phyloP scores from a whole-genome alignment of 2,888 invertebrate species.

The Caenorhabditis doughertyi region DNA sequence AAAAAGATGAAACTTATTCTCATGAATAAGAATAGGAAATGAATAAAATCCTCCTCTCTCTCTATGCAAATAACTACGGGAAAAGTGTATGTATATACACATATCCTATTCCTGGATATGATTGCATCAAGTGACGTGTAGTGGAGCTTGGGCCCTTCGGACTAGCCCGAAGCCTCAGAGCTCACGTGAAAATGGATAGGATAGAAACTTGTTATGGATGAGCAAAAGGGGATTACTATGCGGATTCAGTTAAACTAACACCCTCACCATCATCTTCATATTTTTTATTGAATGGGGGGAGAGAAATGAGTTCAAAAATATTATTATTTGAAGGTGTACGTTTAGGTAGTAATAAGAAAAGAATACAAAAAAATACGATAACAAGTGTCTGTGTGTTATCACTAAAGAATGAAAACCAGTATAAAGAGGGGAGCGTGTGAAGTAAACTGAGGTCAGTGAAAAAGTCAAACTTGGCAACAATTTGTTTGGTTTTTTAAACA shows the following conservation, averaged over 20 bases:
- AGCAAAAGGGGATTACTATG: conserved; percentile 28
- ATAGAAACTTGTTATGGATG: conserved; percentile 15
- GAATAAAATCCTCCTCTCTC: conserved; percentile 26
- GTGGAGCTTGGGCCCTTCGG: neutral
- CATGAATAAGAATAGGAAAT: conserved; percentile 30
- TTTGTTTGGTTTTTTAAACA: neutral
- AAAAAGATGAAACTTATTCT: conserved; percentile 6
- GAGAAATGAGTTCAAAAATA: conserved; percentile 1
- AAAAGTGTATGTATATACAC: conserved; percentile 38
- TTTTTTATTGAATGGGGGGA: neutral
- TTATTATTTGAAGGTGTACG: neutral
- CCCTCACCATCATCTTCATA: conserved; percentile 6
- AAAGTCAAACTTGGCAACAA: neutral
- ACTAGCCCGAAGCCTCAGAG: conserved; percentile 1
- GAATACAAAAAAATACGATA: neutral
- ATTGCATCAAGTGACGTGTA: conserved; percentile 57
- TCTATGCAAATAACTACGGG: conserved; percentile 44
- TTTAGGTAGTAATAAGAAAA: neutral
- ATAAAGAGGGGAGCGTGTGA: conserved; percentile 8
- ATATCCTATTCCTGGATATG: conserved; percentile 60
- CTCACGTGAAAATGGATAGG: conserved; percentile 17
- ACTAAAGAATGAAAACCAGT: conserved; percentile 25
- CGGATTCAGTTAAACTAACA: conserved; percentile 15
- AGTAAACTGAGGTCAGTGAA: neutral
- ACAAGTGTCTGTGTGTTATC: conserved; percentile 4